Evolutionary conservation across 2,888 invertebrate genomes (phyloP), one percentile per base, ranked within the genome.

Genomic region (Drosophila leonis): DNA sequence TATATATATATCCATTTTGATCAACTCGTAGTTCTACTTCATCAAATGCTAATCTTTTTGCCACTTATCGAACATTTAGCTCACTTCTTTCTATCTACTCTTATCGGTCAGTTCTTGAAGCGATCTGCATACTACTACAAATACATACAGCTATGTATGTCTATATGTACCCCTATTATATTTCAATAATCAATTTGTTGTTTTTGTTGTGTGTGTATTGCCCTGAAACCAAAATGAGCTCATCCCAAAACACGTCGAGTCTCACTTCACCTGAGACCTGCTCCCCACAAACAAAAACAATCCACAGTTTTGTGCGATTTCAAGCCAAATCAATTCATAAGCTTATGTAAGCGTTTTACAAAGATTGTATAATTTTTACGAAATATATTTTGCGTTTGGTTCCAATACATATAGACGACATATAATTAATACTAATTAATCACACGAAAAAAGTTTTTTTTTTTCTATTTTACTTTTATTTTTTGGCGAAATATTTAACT

Each of bases 341-440:
- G 81, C 77, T 83, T 86, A 83, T 83, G 86, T 86, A 83, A 83
- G 72, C 75, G 63, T 64, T 79, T 83, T 82, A 75, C 69, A 80
- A 74, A 51, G 61, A 57, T 84, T 88, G 70, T 84, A 78, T 87
- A 85, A 78, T 57, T 69, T 71, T 71, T 46, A 75, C 70, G 80
- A 88, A 85, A 90, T 61, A 35, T 66, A 31, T 52, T 52, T 35
- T 63, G 48, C 44, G 52, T 52, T 65, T 46, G 57, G 35, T 48
- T 44, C 15, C 12, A 51, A 49, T 54, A 46, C 33, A 59, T 49
- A 68, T 60, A 39, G 49, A 70, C 60, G 72, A 88, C 80, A 80
- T 80, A 86, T 83, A 90, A 90, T 92, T 91, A 91, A 89, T 82
- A 80, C 82, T 86, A 90, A 91, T 92, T 91, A 90, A 91, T 91